phyloP scores from a whole-genome alignment of 2,888 invertebrate species.

The Eumacrocentrus americanus region DNA sequence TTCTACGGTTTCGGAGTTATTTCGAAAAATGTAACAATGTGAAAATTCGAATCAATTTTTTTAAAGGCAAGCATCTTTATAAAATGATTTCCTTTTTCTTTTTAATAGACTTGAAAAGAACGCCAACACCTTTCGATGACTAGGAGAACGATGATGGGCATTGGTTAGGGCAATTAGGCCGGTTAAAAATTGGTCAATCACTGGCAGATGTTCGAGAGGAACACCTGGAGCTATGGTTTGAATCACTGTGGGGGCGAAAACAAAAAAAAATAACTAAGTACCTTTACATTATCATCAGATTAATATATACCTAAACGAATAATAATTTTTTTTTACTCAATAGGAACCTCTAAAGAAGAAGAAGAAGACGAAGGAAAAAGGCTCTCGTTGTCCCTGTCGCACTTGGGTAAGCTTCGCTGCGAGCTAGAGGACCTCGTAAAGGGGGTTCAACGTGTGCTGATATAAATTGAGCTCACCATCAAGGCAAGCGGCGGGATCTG shows the following conservation, averaged over 20 bases:
- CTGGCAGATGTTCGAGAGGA: slow-evolving; percentile 30
- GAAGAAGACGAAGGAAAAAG: slow-evolving; percentile 8
- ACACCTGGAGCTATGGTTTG: slow-evolving; percentile 29
- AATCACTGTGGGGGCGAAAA: slow-evolving; percentile 30
- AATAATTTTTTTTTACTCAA: slow-evolving; percentile 1
- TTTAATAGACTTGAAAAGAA: too few species aligned
- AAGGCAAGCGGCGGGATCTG: slow-evolving; percentile 58
- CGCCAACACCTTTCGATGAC: slow-evolving; percentile 55
- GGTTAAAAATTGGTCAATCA: slow-evolving; percentile 17
- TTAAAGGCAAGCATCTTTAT: too few species aligned
- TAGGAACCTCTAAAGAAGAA: not conserved
- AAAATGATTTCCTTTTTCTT: too few species aligned
- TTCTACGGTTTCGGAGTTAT: too few species aligned
- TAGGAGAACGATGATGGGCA: slow-evolving; percentile 41
- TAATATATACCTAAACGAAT: too few species aligned
- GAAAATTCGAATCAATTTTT: too few species aligned
- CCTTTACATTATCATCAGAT: not conserved
- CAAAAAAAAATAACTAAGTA: slow-evolving; percentile 1
- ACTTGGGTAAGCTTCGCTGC: slow-evolving; percentile 12
- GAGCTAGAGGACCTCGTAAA: slow-evolving; percentile 55
- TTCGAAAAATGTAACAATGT: too few species aligned
- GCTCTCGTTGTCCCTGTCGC: not conserved
- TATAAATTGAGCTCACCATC: slow-evolving; percentile 61
- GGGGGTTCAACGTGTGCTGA: slow-evolving; percentile 58
- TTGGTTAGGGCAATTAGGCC: not conserved